phyloP scores from a whole-genome alignment of 2,888 invertebrate genomes.

The Athalia circularis region DNA sequence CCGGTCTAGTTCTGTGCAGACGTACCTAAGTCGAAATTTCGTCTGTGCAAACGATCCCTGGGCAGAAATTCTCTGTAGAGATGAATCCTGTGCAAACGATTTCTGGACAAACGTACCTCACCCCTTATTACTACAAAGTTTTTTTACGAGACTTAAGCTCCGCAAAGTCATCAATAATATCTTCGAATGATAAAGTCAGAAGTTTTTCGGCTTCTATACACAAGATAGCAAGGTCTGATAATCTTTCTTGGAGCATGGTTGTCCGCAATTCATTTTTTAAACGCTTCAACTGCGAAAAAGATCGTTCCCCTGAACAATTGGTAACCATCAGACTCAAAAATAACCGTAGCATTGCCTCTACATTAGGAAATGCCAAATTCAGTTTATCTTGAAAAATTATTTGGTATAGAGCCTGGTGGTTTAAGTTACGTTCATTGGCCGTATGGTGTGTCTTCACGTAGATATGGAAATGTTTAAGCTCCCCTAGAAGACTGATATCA shows the following conservation, averaged over 20 bases:
- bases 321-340: slow-evolving; percentile 32
- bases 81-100: too few species aligned
- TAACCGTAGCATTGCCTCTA: slow-evolving; percentile 21
- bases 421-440: neutral
- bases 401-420: neutral
- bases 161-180: slow-evolving; percentile 30
- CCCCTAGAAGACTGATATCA: neutral
- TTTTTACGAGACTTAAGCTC: neutral
- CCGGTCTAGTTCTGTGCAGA: too few species aligned
- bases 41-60: too few species aligned
- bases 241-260: slow-evolving; percentile 20
- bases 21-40: too few species aligned
- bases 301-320: slow-evolving; percentile 36
- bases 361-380: slow-evolving; percentile 17
- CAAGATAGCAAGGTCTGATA: slow-evolving; percentile 24
- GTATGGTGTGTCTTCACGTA: neutral
- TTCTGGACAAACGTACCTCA: too few species aligned
- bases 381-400: neutral
- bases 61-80: too few species aligned
- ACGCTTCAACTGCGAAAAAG: slow-evolving; percentile 20
- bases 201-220: slow-evolving; percentile 13
- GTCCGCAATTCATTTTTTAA: slow-evolving; percentile 18
- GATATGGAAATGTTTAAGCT: slow-evolving; percentile 1
- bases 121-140: neutral
- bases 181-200: slow-evolving; percentile 19